These are phyloP conservation scores for Plectrocnemia conspersa DNA, from an alignment of 1,140 invertebrate species.

Conservation along the genomic window DNA sequence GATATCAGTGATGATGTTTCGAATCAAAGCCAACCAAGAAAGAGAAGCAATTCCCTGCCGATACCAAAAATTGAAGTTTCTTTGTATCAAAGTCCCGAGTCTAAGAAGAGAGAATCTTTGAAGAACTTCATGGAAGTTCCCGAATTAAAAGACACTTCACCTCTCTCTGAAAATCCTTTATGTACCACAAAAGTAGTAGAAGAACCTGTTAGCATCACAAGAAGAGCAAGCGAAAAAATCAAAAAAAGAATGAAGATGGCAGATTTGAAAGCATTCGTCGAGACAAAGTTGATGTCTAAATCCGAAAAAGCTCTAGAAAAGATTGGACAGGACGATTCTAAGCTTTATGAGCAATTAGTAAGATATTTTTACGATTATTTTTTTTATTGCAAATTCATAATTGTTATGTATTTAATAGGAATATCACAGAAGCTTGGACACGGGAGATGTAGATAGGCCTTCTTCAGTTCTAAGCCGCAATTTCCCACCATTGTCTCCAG, in stretches of 20 bases:
- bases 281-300: slow-evolving; percentile 84
- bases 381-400: not conserved
- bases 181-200: slow-evolving; percentile 51
- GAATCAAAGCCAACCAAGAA: slow-evolving; percentile 67
- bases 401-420: slow-evolving; percentile 52
- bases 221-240: slow-evolving; percentile 73
- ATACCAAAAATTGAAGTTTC: slow-evolving; percentile 90
- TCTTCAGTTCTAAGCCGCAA: slow-evolving; percentile 45
- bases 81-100: slow-evolving; percentile 71
- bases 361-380: slow-evolving; percentile 29
- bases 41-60: slow-evolving; percentile 86
- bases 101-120: slow-evolving; percentile 60
- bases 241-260: slow-evolving; percentile 86
- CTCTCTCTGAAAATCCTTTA: slow-evolving; percentile 45
- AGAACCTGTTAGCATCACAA: slow-evolving; percentile 53
- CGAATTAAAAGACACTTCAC: slow-evolving; percentile 59
- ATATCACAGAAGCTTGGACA: slow-evolving; percentile 73
- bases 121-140: slow-evolving; percentile 75
- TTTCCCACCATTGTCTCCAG: slow-evolving; percentile 43
- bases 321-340: slow-evolving; percentile 69
- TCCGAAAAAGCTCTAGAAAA: slow-evolving; percentile 87
- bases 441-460: slow-evolving; percentile 61
- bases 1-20: slow-evolving; percentile 76
- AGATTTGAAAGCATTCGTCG: slow-evolving; percentile 83
- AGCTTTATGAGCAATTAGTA: slow-evolving; percentile 51